A percentile compares a stretch with the other conserved stretches of the same genome.
phyloP scores from a whole-genome alignment of 2,797 vertebrate species.

The Dendrocincla tyrannina region DNA sequence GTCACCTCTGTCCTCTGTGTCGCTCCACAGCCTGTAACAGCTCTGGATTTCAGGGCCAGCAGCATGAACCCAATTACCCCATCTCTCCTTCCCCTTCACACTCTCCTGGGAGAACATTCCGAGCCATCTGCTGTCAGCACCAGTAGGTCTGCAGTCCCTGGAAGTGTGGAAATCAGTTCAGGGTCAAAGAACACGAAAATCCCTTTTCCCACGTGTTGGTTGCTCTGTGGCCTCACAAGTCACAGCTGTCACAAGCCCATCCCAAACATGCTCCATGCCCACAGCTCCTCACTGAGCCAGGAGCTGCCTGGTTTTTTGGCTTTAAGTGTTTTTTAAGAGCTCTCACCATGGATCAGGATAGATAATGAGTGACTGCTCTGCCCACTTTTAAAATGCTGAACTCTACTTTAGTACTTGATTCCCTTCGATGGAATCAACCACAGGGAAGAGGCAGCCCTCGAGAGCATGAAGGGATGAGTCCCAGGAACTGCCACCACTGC shows the following conservation, averaged over 20 bases:
- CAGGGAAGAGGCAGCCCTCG: neutral
- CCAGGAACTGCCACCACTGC: neutral
- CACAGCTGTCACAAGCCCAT: neutral
- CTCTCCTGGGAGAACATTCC: neutral
- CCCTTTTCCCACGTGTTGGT: neutral
- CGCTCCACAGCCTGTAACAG: neutral
- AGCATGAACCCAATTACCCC: neutral
- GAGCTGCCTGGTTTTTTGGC: neutral
- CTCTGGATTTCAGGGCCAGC: neutral
- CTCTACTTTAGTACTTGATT: neutral
- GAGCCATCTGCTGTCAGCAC: constrained; percentile 34
- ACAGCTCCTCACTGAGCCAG: neutral
- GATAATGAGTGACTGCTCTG: neutral
- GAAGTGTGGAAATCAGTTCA: neutral
- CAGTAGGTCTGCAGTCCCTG: neutral
- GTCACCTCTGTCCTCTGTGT: neutral
- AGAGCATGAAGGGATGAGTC: neutral
- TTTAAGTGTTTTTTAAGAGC: neutral
- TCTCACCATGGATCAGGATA: neutral
- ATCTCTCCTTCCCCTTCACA: neutral
- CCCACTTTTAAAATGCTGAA: neutral
- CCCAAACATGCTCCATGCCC: neutral
- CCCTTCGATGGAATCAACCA: neutral
- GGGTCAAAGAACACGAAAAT: neutral
- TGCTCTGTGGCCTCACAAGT: neutral